Evolutionary conservation across 1,140 invertebrate species (phyloP).

Genomic region (Helicorthomorpha holstii): DNA sequence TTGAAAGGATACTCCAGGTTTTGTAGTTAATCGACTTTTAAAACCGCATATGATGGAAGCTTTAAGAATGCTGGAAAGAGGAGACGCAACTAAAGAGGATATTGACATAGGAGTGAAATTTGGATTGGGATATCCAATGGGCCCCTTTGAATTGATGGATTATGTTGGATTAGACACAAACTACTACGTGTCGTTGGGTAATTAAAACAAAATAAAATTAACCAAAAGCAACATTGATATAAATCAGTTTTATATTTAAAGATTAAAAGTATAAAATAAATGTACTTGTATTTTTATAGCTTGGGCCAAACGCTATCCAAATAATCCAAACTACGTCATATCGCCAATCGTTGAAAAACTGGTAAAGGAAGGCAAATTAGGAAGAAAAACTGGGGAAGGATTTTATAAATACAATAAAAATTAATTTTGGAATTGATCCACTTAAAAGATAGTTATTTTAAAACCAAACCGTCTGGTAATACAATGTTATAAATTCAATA

Average conservation of each 20-base stretch:
- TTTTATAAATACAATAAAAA: constrained; percentile 56
- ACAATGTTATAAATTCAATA: too few species aligned
- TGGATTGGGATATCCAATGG: constrained; percentile 68
- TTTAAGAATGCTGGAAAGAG: constrained; percentile 56
- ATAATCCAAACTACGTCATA: background rate
- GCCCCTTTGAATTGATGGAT: constrained; percentile 61
- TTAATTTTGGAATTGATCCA: too few species aligned
- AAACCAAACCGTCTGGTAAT: too few species aligned
- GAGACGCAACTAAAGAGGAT: constrained; percentile 49
- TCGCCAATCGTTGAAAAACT: constrained; percentile 41
- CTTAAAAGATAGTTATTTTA: too few species aligned
- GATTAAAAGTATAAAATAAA: background rate
- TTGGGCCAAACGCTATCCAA: background rate
- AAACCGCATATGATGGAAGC: constrained; percentile 61
- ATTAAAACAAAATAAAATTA: background rate
- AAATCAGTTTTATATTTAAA: too few species aligned
- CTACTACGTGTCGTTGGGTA: constrained; percentile 36
- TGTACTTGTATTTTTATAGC: background rate
- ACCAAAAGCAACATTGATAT: background rate
- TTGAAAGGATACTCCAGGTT: constrained; percentile 56
- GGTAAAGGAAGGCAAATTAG: constrained; percentile 61
- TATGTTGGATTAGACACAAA: constrained; percentile 61
- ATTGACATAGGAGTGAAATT: constrained; percentile 73
- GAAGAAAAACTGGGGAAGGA: constrained; percentile 67
- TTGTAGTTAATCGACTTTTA: constrained; percentile 67